A percentile compares a stretch with the other conserved stretches of the same genome.
Conservation (phyloP, 1,140 invertebrate species). For the Scaptodrosophila lebanonensis region DNA sequence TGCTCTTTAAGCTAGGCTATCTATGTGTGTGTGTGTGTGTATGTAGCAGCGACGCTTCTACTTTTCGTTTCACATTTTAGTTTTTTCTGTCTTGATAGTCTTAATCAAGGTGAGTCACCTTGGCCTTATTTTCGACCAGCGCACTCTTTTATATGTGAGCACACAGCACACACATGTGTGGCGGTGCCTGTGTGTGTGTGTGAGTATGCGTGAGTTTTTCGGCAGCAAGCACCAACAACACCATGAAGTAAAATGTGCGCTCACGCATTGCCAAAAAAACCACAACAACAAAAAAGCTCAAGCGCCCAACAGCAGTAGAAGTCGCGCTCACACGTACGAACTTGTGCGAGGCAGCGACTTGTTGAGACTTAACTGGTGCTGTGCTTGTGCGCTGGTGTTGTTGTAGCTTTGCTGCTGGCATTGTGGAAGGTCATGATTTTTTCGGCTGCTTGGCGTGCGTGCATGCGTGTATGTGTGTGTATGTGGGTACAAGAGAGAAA, state of each 20-base stretch:
- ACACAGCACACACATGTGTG: too few species aligned
- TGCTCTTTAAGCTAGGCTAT: slow-evolving; percentile 23
- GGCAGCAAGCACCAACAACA: not conserved
- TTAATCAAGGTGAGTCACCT: slow-evolving; percentile 77
- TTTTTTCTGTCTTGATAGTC: slow-evolving; percentile 68
- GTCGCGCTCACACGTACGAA: slow-evolving; percentile 21
- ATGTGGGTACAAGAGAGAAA: slow-evolving; percentile 10
- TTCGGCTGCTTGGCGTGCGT: slow-evolving; percentile 41
- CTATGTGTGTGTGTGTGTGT: slow-evolving; percentile 18
- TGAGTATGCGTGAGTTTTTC: slow-evolving; percentile 25
- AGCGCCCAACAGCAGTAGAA: slow-evolving; percentile 45
- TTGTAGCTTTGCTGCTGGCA: slow-evolving; percentile 59
- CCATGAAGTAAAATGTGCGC: slow-evolving; percentile 8
- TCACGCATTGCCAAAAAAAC: slow-evolving; percentile 69
- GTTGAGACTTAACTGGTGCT: slow-evolving; percentile 49
- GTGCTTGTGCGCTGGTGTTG: slow-evolving; percentile 8
- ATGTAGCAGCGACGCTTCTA: slow-evolving; percentile 25
- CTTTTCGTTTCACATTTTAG: slow-evolving; percentile 43
- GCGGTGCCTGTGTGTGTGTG: slow-evolving; percentile 13
- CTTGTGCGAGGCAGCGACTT: slow-evolving; percentile 23
- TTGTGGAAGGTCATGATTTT: slow-evolving; percentile 77
- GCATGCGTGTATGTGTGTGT: slow-evolving; percentile 9
- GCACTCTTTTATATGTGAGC: slow-evolving; percentile 58
- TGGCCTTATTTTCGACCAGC: slow-evolving; percentile 76
- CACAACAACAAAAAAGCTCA: slow-evolving; percentile 45